Evolutionary conservation across 2,888 invertebrate genomes (phyloP).

Genomic region (Flexamia atlantica): DNA sequence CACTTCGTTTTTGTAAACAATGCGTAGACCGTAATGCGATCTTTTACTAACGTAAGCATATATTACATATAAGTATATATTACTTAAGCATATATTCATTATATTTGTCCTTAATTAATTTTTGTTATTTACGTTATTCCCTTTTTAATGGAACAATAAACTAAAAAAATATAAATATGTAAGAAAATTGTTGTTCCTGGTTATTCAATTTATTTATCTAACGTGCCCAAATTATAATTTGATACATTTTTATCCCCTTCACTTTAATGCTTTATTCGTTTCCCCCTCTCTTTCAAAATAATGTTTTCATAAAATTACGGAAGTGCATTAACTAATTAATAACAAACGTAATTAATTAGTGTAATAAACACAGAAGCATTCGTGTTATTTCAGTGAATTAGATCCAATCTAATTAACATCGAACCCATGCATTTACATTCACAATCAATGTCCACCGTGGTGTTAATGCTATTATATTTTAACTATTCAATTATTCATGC

Average conservation of each 20-base stretch:
- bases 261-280: neutral
- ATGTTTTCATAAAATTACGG: constrained; percentile 24
- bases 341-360: constrained; percentile 36
- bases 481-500: neutral
- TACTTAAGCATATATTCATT: too few relatives aligned
- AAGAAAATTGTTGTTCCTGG: too few relatives aligned
- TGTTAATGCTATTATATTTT: neutral
- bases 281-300: constrained; percentile 24
- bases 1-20: too few relatives aligned
- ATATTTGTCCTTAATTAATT: too few relatives aligned
- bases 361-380: constrained; percentile 10
- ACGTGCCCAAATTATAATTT: neutral
- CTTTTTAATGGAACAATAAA: too few relatives aligned
- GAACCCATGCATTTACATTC: constrained; percentile 24
- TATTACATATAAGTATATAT: too few relatives aligned
- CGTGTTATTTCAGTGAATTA: constrained; percentile 54
- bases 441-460: constrained; percentile 12
- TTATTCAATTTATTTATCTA: too few relatives aligned
- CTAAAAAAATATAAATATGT: too few relatives aligned
- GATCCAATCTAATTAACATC: constrained; percentile 48
- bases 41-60: too few relatives aligned
- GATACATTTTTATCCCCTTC: neutral
- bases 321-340: constrained; percentile 51
- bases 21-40: too few relatives aligned
- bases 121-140: too few relatives aligned